Percentiles rank a stretch among this genome's conserved stretches.
These are phyloP conservation scores for Coremacera marginata DNA, from an alignment of 2,888 invertebrate species.

Conservation along the genomic window DNA sequence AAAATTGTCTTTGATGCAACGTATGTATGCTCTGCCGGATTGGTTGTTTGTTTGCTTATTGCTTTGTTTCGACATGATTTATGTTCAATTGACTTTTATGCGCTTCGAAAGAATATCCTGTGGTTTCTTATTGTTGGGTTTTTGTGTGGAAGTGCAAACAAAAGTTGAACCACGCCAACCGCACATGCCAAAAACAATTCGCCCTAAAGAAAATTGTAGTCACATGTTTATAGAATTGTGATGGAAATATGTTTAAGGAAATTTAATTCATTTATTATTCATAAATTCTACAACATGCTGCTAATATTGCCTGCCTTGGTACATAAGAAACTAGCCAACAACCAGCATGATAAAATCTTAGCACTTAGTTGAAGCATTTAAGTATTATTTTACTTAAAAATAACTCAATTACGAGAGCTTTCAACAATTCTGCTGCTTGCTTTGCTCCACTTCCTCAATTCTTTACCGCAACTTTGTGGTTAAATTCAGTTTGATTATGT, in stretches of 20 bases:
- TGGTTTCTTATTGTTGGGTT: background rate
- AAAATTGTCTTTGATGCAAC: slow-evolving; percentile 45
- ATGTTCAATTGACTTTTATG: background rate
- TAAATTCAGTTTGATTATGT: background rate
- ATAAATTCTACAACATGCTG: too few relatives aligned
- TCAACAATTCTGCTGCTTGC: background rate
- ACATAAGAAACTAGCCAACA: too few relatives aligned
- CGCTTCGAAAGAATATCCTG: background rate
- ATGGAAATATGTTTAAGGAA: too few relatives aligned
- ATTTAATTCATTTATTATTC: too few relatives aligned
- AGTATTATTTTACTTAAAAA: background rate
- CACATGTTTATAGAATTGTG: too few relatives aligned
- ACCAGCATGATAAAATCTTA: too few relatives aligned
- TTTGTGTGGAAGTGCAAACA: background rate
- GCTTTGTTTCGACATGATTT: slow-evolving; percentile 16
- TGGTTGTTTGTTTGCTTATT: background rate
- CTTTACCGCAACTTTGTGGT: background rate
- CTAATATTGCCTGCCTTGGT: too few relatives aligned
- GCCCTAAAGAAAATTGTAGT: too few relatives aligned
- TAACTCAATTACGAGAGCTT: background rate
- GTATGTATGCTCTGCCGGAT: slow-evolving; percentile 9
- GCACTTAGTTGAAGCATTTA: too few relatives aligned
- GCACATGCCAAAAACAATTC: background rate
- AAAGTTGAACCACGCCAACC: background rate
- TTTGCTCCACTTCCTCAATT: background rate